Evolutionary conservation across 2,113 vertebrate species (phyloP).

Genomic region (Dascyllus trimaculatus): DNA sequence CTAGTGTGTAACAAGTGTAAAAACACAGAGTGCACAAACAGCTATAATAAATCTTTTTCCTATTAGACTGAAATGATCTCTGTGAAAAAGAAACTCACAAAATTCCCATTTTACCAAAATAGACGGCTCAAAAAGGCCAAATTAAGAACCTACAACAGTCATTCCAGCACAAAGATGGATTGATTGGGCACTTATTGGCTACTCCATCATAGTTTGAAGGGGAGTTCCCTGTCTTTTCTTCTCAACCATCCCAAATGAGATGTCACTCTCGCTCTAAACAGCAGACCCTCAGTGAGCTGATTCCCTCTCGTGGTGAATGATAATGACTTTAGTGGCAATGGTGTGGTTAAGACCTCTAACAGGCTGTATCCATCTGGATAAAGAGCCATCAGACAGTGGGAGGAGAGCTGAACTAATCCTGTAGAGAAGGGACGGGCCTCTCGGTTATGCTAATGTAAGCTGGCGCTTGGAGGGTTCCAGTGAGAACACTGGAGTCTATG

Average conservation of each 20-base stretch:
- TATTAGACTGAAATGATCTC: not conserved
- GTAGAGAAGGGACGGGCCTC: conserved; percentile 78
- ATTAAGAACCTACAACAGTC: conserved; percentile 45
- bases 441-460: conserved; percentile 78
- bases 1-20: not conserved
- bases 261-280: conserved; percentile 74
- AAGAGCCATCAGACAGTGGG: conserved; percentile 83
- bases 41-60: not conserved
- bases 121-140: not conserved
- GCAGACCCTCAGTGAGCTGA: conserved; percentile 67
- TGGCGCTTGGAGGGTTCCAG: conserved; percentile 58
- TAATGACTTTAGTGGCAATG: conserved; percentile 77
- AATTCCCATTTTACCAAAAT: not conserved
- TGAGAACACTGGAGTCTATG: conserved; percentile 48
- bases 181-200: conserved; percentile 63
- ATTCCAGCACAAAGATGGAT: conserved; percentile 59
- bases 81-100: not conserved
- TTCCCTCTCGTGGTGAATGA: conserved; percentile 76
- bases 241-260: conserved; percentile 78
- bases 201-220: conserved; percentile 71
- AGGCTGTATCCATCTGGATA: conserved; percentile 77
- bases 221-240: conserved; percentile 66
- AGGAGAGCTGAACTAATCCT: conserved; percentile 84
- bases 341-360: conserved; percentile 72
- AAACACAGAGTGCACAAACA: not conserved